These are phyloP conservation scores for Bergia sp. DNA, from an alignment of 92 coral and sea anemone genomes.

Conservation along the genomic window DNA sequence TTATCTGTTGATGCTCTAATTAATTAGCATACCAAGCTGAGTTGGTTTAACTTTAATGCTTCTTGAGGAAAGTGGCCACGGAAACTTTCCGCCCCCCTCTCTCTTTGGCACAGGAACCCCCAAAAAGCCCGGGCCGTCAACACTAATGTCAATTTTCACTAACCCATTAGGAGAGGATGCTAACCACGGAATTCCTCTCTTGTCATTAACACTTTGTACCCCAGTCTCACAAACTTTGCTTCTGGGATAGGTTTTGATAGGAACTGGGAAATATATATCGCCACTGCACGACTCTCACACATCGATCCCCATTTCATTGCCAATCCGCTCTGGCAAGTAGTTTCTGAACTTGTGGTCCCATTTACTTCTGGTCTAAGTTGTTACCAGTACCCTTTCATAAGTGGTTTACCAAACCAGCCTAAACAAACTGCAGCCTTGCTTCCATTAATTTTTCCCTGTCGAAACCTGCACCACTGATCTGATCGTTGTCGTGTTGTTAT, in stretches of 20 bases:
- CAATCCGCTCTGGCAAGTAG: neutral
- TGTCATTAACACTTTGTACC: neutral
- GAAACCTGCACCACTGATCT: constrained; percentile 30
- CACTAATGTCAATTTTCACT: neutral
- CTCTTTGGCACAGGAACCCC: too few relatives aligned
- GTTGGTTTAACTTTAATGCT: too few relatives aligned
- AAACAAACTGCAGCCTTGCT: constrained; percentile 33
- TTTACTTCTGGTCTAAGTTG: neutral
- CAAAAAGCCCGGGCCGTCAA: neutral
- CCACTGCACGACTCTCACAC: constrained; percentile 23
- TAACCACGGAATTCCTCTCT: constrained; percentile 26
- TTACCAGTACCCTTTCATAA: constrained; percentile 29
- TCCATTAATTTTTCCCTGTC: constrained; percentile 43
- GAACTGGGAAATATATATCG: constrained; percentile 35
- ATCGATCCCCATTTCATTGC: constrained; percentile 48
- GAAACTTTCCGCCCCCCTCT: too few relatives aligned
- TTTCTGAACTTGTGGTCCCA: neutral
- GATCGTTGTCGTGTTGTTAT: constrained; percentile 23
- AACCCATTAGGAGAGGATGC: constrained; percentile 49
- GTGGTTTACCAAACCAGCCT: constrained; percentile 26
- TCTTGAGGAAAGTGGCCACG: too few relatives aligned
- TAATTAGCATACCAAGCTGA: too few relatives aligned
- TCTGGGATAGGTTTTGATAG: constrained; percentile 21
- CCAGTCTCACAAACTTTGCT: constrained; percentile 46
- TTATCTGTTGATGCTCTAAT: too few relatives aligned